Conservation (phyloP, 30 jellyfish, hydroid and myxozoan genomes). For the Cassiopea andromeda region DNA sequence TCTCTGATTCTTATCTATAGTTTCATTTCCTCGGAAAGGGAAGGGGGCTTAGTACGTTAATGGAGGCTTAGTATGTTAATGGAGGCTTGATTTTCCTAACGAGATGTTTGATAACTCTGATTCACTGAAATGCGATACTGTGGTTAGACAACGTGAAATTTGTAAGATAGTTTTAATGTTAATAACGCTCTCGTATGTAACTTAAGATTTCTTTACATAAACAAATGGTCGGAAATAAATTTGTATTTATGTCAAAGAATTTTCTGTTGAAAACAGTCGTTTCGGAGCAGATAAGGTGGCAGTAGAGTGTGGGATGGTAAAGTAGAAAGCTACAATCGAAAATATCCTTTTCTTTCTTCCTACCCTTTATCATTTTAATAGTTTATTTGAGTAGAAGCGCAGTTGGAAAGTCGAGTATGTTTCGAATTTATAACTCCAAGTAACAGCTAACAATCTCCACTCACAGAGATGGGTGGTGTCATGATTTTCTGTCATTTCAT, state of each 20-base stretch:
- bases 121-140: background rate
- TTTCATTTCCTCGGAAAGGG: too few species aligned
- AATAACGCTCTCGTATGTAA: background rate
- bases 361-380: too few species aligned
- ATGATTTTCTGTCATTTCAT: too few species aligned
- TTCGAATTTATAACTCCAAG: too few species aligned
- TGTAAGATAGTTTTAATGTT: constrained; percentile 1
- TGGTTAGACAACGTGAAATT: background rate
- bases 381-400: too few species aligned
- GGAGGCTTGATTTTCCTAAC: background rate
- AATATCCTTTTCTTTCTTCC: background rate
- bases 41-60: too few species aligned
- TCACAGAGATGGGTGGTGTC: too few species aligned
- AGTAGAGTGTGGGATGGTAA: background rate
- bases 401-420: too few species aligned
- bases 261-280: background rate
- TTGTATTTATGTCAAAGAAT: background rate
- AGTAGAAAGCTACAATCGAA: background rate
- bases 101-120: background rate
- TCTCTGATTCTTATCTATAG: too few species aligned
- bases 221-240: background rate
- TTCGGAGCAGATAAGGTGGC: background rate
- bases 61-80: too few species aligned
- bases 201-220: background rate
- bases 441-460: too few species aligned